Conservation (phyloP, 1,140 invertebrate genomes). For the Papilio polyxenes region DNA sequence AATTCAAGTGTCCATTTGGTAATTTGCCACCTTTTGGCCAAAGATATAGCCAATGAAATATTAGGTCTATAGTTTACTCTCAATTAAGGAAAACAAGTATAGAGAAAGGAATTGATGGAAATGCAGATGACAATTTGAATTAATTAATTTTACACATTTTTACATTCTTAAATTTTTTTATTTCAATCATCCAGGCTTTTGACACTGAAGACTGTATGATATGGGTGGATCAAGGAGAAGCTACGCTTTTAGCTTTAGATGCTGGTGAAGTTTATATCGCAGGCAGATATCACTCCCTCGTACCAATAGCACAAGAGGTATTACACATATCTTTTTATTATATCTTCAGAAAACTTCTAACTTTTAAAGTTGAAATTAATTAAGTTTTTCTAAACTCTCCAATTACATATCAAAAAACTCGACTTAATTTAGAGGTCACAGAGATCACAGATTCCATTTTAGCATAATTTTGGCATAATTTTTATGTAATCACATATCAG, state of each 20-base stretch:
- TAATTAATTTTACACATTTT: background rate
- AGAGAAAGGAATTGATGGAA: too few relatives aligned
- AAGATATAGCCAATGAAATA: too few relatives aligned
- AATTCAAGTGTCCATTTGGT: too few relatives aligned
- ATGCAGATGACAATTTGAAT: too few relatives aligned
- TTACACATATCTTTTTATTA: background rate
- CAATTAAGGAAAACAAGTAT: too few relatives aligned
- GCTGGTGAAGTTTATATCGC: slow-evolving; percentile 96
- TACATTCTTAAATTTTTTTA: slow-evolving; percentile 40
- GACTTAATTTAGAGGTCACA: background rate
- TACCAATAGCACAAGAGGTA: slow-evolving; percentile 92
- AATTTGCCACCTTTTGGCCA: too few relatives aligned
- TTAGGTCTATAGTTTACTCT: too few relatives aligned
- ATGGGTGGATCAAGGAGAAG: slow-evolving; percentile 87
- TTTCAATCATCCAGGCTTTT: slow-evolving; percentile 79
- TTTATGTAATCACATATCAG: too few relatives aligned
- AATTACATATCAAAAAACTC: background rate
- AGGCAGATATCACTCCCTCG: slow-evolving; percentile 94
- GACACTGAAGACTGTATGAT: slow-evolving; percentile 92
- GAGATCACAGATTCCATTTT: too few relatives aligned
- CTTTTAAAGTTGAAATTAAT: too few relatives aligned
- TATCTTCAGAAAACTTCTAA: background rate
- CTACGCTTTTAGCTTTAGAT: slow-evolving; percentile 93
- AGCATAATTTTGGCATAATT: too few relatives aligned
- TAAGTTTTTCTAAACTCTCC: too few relatives aligned